phyloP scores from a whole-genome alignment of 2,888 invertebrate species.

The Ochropleura plecta region DNA sequence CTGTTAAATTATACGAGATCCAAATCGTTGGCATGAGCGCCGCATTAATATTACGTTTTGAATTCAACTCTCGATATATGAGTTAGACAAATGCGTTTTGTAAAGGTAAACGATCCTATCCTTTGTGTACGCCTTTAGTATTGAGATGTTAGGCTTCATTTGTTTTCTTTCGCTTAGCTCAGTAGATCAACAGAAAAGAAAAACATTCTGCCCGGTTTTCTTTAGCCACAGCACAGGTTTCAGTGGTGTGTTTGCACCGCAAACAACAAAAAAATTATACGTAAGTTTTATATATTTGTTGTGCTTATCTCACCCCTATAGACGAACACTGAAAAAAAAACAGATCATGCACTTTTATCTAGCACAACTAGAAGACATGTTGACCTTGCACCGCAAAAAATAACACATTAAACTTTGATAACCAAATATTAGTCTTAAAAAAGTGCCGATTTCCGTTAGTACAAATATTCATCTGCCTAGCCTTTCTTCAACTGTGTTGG shows the following conservation, averaged over 20 bases:
- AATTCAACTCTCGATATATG: constrained; percentile 66
- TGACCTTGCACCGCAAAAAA: not conserved
- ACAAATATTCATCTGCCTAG: too few relatives aligned
- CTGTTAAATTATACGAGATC: constrained; percentile 68
- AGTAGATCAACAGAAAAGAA: not conserved
- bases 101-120: constrained; percentile 63
- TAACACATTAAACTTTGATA: not conserved
- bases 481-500: too few relatives aligned
- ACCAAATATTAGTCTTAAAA: too few relatives aligned
- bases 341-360: not conserved
- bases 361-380: not conserved
- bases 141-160: constrained; percentile 43
- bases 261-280: not conserved
- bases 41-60: constrained; percentile 68
- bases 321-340: not conserved
- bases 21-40: constrained; percentile 70
- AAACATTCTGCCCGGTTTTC: not conserved
- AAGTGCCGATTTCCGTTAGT: too few relatives aligned
- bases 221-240: not conserved
- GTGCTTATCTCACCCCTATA: not conserved
- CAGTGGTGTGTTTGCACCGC: not conserved
- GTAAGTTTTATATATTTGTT: not conserved
- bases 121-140: constrained; percentile 48
- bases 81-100: constrained; percentile 57
- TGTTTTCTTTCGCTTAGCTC: constrained; percentile 8